These are phyloP conservation scores for Geophilus truncorum DNA, from an alignment of 2,888 invertebrate species.

Conservation along the genomic window DNA sequence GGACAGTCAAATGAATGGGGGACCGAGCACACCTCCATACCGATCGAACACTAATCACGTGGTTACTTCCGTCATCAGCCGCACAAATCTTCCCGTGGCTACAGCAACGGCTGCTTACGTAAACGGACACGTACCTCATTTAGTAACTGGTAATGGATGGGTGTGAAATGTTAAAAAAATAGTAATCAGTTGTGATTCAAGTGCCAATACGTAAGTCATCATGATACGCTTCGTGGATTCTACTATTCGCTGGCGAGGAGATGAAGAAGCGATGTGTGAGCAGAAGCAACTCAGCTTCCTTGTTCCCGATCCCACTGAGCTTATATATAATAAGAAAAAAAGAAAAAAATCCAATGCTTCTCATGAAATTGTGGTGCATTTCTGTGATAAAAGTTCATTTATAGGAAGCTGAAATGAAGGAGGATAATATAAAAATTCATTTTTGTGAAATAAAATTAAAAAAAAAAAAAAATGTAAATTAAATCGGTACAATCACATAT, in stretches of 20 bases:
- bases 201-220: constrained; percentile 17
- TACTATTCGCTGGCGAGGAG: background rate
- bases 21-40: constrained; percentile 36
- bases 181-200: constrained; percentile 10
- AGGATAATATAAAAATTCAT: background rate
- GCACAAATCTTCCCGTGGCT: constrained; percentile 36
- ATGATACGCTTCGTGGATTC: background rate
- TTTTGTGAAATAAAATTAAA: background rate
- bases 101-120: constrained; percentile 34
- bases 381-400: constrained; percentile 12
- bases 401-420: background rate
- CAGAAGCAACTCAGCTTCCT: background rate
- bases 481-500: background rate
- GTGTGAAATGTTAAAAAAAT: constrained; percentile 36
- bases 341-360: background rate
- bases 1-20: constrained; percentile 33
- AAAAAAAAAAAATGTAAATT: background rate
- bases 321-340: background rate
- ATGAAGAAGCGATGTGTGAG: background rate
- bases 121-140: constrained; percentile 36
- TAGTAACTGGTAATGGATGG: constrained; percentile 40
- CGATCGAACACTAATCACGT: constrained; percentile 37
- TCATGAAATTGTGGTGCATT: constrained; percentile 11
- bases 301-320: constrained; percentile 1
- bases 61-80: constrained; percentile 37